Conservation (phyloP, 2,888 invertebrate species). For the Drosophila mercatorum region DNA sequence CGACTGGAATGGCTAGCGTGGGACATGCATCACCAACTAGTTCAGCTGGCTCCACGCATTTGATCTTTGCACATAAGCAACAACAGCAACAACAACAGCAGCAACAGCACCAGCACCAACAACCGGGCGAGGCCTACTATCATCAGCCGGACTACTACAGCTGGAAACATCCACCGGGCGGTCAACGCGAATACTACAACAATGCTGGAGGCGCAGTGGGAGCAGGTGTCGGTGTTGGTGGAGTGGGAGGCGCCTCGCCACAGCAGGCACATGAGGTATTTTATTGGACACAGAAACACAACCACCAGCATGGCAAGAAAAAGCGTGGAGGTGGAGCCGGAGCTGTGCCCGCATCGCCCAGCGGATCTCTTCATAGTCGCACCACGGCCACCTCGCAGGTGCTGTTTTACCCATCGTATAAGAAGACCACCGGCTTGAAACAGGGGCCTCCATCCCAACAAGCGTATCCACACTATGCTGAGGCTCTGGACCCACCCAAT, state of each 20-base stretch:
- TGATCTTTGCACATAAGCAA: slow-evolving; percentile 82
- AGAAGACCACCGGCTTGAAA: slow-evolving; percentile 76
- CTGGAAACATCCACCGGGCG: slow-evolving; percentile 73
- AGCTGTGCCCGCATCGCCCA: slow-evolving; percentile 78
- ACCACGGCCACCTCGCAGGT: slow-evolving; percentile 81
- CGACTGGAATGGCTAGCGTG: slow-evolving; percentile 73
- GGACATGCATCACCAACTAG: slow-evolving; percentile 84
- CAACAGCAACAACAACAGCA: slow-evolving; percentile 56
- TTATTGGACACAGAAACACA: slow-evolving; percentile 84
- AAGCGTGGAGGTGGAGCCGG: slow-evolving; percentile 69
- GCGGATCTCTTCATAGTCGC: slow-evolving; percentile 82
- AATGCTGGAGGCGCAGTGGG: slow-evolving; percentile 49
- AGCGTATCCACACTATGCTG: slow-evolving; percentile 80
- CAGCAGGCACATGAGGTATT: slow-evolving; percentile 83
- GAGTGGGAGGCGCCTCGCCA: slow-evolving; percentile 57
- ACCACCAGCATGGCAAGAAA: slow-evolving; percentile 80
- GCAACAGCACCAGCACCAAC: slow-evolving; percentile 40
- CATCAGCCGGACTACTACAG: slow-evolving; percentile 82
- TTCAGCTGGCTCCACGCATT: slow-evolving; percentile 83
- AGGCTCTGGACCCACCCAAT: slow-evolving; percentile 79
- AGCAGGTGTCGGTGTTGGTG: slow-evolving; percentile 11
- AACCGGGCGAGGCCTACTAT: slow-evolving; percentile 72
- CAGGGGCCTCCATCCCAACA: slow-evolving; percentile 54
- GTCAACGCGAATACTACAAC: slow-evolving; percentile 60
- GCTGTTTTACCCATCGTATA: slow-evolving; percentile 83